A percentile compares a stretch with the other conserved stretches of the same genome.
These are phyloP conservation scores for Triplophysa siluroides DNA, from an alignment of 2,113 vertebrate genomes.

Conservation along the genomic window DNA sequence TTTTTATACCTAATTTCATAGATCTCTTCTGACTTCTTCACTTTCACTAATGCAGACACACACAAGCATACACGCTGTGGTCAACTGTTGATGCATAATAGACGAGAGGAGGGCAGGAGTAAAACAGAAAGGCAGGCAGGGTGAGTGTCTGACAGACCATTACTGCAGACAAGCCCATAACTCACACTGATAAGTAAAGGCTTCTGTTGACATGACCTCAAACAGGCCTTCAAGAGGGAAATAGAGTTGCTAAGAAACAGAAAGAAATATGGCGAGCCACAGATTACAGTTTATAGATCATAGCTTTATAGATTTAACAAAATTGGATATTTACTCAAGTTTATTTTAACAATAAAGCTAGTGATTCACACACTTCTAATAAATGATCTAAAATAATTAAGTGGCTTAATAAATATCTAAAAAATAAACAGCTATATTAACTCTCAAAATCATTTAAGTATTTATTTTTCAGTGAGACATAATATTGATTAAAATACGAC, in stretches of 20 bases:
- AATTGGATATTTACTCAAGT: neutral
- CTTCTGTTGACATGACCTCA: conserved; percentile 62
- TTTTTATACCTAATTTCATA: neutral
- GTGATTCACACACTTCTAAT: neutral
- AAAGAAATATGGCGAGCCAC: neutral
- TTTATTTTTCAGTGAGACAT: no score
- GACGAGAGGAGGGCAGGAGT: conserved; percentile 19
- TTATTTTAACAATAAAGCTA: neutral
- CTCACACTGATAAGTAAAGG: conserved; percentile 62
- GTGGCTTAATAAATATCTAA: no score
- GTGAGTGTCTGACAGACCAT: conserved; percentile 65
- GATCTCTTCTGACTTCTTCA: no score
- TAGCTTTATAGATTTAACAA: neutral
- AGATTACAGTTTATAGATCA: neutral
- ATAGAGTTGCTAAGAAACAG: neutral
- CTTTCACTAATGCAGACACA: neutral
- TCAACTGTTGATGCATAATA: neutral
- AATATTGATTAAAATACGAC: no score
- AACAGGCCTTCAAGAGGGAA: conserved; percentile 51
- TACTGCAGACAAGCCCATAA: conserved; percentile 67
- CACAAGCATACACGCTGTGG: neutral
- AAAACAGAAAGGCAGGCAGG: conserved; percentile 33
- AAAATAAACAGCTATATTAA: no score
- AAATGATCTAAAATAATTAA: neutral
- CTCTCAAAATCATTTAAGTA: no score